phyloP scores from a whole-genome alignment of 1,140 invertebrate species.

The Cherax quadricarinatus region DNA sequence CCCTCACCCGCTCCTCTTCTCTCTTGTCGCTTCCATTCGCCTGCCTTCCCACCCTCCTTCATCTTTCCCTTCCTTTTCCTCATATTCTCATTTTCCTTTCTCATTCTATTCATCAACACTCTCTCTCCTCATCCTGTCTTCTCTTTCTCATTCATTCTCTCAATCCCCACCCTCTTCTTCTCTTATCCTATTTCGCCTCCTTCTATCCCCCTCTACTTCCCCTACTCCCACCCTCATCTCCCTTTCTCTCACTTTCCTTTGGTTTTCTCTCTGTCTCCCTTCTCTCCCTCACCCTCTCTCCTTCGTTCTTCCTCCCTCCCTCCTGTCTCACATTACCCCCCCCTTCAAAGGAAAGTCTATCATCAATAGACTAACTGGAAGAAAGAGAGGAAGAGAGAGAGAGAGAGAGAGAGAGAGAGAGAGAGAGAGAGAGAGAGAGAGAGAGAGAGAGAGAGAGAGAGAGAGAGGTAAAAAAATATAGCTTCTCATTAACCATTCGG shows the following conservation, averaged over 20 bases:
- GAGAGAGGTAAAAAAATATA: not conserved
- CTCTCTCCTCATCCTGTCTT: not conserved
- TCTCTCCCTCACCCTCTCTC: not conserved
- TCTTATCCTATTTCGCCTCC: no score
- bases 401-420: not conserved
- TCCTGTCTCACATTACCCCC: not conserved
- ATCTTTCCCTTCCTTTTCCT: no score
- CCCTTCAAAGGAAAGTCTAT: not conserved
- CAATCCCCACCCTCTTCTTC: no score
- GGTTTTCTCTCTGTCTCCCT: not conserved
- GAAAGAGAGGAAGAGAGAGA: not conserved
- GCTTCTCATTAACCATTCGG: not conserved
- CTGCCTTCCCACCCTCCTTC: no score
- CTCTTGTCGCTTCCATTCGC: no score
- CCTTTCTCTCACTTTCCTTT: no score
- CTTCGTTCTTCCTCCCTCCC: not conserved
- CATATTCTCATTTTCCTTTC: no score
- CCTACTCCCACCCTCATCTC: no score
- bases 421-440: slow-evolving; percentile 10
- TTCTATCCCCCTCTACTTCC: no score
- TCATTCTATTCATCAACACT: no score
- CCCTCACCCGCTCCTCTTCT: no score
- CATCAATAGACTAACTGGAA: not conserved
- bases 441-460: not conserved
- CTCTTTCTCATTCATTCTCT: not conserved